Evolutionary conservation across 2,888 invertebrate species (phyloP), one percentile per base, ranked within the genome.

Genomic region (Noctua pronuba): DNA sequence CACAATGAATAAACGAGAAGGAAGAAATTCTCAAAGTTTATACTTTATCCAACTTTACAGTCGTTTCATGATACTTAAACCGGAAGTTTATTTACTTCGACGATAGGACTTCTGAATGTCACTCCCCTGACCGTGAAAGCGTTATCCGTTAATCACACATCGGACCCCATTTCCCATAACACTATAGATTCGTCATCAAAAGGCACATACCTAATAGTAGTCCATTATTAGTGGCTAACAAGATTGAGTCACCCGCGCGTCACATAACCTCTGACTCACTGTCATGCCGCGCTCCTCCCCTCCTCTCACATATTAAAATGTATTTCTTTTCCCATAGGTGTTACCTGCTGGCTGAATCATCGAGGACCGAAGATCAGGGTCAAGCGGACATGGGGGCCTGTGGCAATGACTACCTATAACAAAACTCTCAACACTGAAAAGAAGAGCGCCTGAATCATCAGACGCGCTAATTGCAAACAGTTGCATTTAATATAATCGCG

Each of bases 291-390:
- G 91, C 88, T 92, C 90, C 89, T 92, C 55, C 55, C 24, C 60
- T 60, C 18, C 90, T 92, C 89, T 88, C 89, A 89, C 90, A 91
- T 84, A 88, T 89, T 86, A 89, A 91, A 80, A 79, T 75, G 88
- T 91, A n/a, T 94, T 94, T 92, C 94, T 94, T 94, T 94, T 94
- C 89, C 93, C 93, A 92, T 93, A 95, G 95, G 92, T 95, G 92
- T 90, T 91, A 92, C 92, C 93, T 92, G 92, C 83, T 84, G 80
- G 80, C 91, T 94, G 94, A 95, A 90, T 95, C 94, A 95, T 91
- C 93, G 88, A 87, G 84, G 83, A 79, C 79, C 75, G 77, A 88
- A 84, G 83, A 86, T 83, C 88, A 88, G 87, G 88, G 89, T 88
- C 88, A 83, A 88, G 73, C 84, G 90, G 88, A 91, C 85, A 84